These are phyloP conservation scores for Pristionchus entomophagus DNA, from an alignment of 2,888 invertebrate genomes.

Conservation along the genomic window DNA sequence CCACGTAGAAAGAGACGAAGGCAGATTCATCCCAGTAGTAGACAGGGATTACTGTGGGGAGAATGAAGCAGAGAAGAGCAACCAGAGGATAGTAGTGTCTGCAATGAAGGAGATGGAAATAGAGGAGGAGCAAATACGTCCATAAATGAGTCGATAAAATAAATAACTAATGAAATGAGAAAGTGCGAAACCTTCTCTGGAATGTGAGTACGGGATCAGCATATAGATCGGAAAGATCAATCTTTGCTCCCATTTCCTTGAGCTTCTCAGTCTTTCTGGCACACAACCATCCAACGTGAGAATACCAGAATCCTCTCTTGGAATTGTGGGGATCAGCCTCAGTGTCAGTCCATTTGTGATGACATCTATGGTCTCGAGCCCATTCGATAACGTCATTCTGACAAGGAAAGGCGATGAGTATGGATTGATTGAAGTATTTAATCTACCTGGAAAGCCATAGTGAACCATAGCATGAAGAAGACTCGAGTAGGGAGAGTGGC, in stretches of 20 bases:
- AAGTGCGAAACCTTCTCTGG: slow-evolving; percentile 85
- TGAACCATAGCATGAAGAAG: slow-evolving; percentile 86
- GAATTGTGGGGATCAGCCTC: slow-evolving; percentile 95
- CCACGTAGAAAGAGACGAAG: slow-evolving; percentile 87
- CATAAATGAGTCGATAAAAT: neutral
- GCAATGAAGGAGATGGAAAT: neutral
- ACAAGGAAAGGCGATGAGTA: neutral
- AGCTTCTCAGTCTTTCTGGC: slow-evolving; percentile 83
- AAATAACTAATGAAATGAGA: neutral
- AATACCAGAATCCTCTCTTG: slow-evolving; percentile 93
- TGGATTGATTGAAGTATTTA: neutral
- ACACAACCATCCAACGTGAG: slow-evolving; percentile 94
- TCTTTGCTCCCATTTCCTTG: slow-evolving; percentile 47
- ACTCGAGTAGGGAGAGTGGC: slow-evolving; percentile 89
- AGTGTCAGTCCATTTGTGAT: slow-evolving; percentile 94
- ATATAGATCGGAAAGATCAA: slow-evolving; percentile 35
- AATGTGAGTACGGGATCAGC: slow-evolving; percentile 34
- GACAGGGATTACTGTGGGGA: slow-evolving; percentile 88
- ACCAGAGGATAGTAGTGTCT: slow-evolving; percentile 79
- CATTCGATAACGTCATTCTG: slow-evolving; percentile 91
- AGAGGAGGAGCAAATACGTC: no score
- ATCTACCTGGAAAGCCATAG: slow-evolving; percentile 89
- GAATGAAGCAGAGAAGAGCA: slow-evolving; percentile 85
- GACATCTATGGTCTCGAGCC: slow-evolving; percentile 88
- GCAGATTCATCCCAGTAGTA: slow-evolving; percentile 88